These are phyloP conservation scores for Pelagia noctiluca DNA, from an alignment of 30 jellyfish, hydroid and myxozoan species.

Conservation along the genomic window DNA sequence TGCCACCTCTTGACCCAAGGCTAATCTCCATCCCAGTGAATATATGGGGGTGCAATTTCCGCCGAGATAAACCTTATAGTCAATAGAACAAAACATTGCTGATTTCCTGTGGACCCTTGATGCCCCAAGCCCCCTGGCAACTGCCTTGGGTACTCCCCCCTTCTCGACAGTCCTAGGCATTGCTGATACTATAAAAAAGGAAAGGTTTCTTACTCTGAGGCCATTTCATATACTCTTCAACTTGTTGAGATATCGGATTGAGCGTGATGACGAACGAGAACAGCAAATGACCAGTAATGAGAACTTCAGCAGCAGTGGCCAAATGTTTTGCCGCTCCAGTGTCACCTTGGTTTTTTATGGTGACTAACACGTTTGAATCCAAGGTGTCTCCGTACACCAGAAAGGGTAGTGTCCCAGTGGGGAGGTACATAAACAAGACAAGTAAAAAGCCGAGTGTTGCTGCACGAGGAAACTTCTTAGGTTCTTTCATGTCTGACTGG, in stretches of 20 bases:
- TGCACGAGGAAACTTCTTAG: constrained; percentile 73
- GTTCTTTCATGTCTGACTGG: constrained; percentile 95
- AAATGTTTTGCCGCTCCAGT: constrained; percentile 52
- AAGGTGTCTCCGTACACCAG: constrained; percentile 77
- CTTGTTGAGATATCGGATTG: constrained; percentile 91
- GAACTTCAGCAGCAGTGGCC: constrained; percentile 77
- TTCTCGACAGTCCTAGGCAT: too few relatives aligned
- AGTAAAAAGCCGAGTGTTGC: constrained; percentile 81
- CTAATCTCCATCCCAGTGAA: neutral
- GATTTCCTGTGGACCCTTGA: too few relatives aligned
- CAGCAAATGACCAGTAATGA: constrained; percentile 85
- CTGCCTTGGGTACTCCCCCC: too few relatives aligned
- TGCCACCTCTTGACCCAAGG: neutral
- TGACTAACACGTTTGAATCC: constrained; percentile 64
- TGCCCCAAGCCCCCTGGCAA: too few relatives aligned
- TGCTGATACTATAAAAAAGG: too few relatives aligned
- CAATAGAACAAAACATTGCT: too few relatives aligned
- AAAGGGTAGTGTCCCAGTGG: constrained; percentile 84
- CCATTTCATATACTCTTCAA: constrained; percentile 82
- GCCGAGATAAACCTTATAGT: too few relatives aligned
- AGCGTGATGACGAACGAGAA: constrained; percentile 79
- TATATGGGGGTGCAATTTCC: neutral
- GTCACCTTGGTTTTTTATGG: constrained; percentile 71
- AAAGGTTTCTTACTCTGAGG: constrained; percentile 77
- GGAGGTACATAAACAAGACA: constrained; percentile 83